Evolutionary conservation across 2,113 vertebrate species (phyloP).

Genomic region (Cyprinodon variegatus): DNA sequence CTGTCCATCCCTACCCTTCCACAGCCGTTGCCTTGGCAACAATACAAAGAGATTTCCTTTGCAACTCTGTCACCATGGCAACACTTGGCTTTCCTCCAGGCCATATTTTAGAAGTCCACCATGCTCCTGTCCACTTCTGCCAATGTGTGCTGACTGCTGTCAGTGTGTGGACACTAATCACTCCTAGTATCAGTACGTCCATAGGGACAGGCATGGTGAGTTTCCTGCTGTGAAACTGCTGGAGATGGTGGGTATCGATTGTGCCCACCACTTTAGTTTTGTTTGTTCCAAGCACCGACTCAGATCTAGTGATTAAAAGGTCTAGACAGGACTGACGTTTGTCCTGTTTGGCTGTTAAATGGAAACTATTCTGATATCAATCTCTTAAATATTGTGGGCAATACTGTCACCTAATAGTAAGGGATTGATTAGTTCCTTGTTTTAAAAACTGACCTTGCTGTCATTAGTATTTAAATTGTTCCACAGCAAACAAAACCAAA

Average conservation of each 20-base stretch:
- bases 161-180: background rate
- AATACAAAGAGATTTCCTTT: slow-evolving; percentile 77
- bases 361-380: background rate
- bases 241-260: slow-evolving; percentile 15
- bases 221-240: slow-evolving; percentile 4
- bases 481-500: too few relatives aligned
- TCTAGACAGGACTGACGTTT: slow-evolving; percentile 1
- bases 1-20: slow-evolving; percentile 40
- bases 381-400: background rate
- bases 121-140: slow-evolving; percentile 48
- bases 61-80: slow-evolving; percentile 75
- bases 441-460: too few relatives aligned
- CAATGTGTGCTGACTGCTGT: slow-evolving; percentile 26
- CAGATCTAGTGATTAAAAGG: slow-evolving; percentile 5
- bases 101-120: slow-evolving; percentile 57
- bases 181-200: slow-evolving; percentile 25
- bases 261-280: slow-evolving; percentile 6
- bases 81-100: slow-evolving; percentile 77
- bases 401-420: background rate
- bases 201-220: slow-evolving; percentile 2
- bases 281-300: slow-evolving; percentile 14
- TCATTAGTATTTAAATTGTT: too few relatives aligned
- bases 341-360: background rate
- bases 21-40: slow-evolving; percentile 80
- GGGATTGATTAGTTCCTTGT: too few relatives aligned